These are phyloP conservation scores for Cepaea nemoralis DNA, from an alignment of 1,140 invertebrate species.

Conservation along the genomic window DNA sequence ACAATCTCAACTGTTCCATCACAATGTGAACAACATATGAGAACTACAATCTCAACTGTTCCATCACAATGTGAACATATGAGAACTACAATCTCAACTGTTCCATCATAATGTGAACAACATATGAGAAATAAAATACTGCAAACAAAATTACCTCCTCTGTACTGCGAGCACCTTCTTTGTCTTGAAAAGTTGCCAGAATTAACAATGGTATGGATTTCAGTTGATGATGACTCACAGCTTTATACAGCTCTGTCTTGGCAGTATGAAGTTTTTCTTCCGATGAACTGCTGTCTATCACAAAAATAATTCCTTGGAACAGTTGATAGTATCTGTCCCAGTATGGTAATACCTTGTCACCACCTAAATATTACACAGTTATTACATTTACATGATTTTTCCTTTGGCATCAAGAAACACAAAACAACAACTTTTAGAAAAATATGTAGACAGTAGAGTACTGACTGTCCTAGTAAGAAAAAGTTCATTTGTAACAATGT, in stretches of 20 bases:
- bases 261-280: slow-evolving; percentile 54
- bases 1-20: too few species aligned
- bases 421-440: too few species aligned
- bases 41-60: too few species aligned
- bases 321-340: slow-evolving; percentile 65
- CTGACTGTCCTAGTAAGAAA: too few species aligned
- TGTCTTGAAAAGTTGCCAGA: slow-evolving; percentile 59
- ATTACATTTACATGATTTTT: too few species aligned
- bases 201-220: slow-evolving; percentile 61
- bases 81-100: too few species aligned
- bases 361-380: slow-evolving; percentile 54
- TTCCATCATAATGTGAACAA: too few species aligned
- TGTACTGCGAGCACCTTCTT: slow-evolving; percentile 50
- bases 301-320: slow-evolving; percentile 66
- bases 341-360: slow-evolving; percentile 64
- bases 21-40: too few species aligned
- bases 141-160: slow-evolving; percentile 52
- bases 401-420: too few species aligned
- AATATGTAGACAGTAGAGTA: too few species aligned
- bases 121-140: neutral
- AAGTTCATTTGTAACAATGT: too few species aligned
- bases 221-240: slow-evolving; percentile 57
- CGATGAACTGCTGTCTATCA: slow-evolving; percentile 57
- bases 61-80: too few species aligned
- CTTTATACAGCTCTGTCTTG: slow-evolving; percentile 60